Evolutionary conservation across 1,140 invertebrate species (phyloP).

Genomic region (Rhizoglyphus robini): DNA sequence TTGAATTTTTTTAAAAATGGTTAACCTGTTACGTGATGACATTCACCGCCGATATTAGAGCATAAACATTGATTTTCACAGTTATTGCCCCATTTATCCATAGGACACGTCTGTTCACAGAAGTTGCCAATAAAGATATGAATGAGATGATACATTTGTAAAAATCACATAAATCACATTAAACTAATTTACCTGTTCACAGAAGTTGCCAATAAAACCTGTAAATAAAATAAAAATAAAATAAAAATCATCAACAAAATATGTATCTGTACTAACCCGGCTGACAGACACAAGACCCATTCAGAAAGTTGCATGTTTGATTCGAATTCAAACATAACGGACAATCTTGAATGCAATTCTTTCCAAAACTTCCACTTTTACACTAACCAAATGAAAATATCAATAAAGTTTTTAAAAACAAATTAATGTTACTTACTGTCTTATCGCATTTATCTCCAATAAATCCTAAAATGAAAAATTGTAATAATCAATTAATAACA

Average conservation of each 20-base stretch:
- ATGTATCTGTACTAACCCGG: too few species aligned
- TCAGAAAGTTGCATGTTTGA: constrained; percentile 69
- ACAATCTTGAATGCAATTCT: constrained; percentile 63
- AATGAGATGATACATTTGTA: not conserved
- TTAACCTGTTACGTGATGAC: constrained; percentile 64
- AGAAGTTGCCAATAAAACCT: constrained; percentile 60
- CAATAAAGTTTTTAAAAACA: not conserved
- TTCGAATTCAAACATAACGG: constrained; percentile 49
- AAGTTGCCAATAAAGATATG: too few species aligned
- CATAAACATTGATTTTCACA: constrained; percentile 63
- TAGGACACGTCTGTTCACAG: constrained; percentile 21
- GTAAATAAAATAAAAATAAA: too few species aligned
- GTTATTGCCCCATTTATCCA: constrained; percentile 49
- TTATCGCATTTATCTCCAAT: constrained; percentile 24
- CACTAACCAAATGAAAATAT: constrained; percentile 39
- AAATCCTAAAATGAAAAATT: constrained; percentile 19
- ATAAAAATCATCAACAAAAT: too few species aligned
- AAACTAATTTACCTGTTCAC: constrained; percentile 39
- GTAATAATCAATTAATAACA: not conserved
- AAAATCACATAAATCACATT: too few species aligned
- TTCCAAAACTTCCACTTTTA: constrained; percentile 57
- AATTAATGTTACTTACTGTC: constrained; percentile 1
- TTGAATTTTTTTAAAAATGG: too few species aligned
- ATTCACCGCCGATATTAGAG: constrained; percentile 39
- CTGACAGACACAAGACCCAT: constrained; percentile 66